Base-by-base conservation (phyloP, 2,113 vertebrate species). In the Podocnemis expansa region DNA sequence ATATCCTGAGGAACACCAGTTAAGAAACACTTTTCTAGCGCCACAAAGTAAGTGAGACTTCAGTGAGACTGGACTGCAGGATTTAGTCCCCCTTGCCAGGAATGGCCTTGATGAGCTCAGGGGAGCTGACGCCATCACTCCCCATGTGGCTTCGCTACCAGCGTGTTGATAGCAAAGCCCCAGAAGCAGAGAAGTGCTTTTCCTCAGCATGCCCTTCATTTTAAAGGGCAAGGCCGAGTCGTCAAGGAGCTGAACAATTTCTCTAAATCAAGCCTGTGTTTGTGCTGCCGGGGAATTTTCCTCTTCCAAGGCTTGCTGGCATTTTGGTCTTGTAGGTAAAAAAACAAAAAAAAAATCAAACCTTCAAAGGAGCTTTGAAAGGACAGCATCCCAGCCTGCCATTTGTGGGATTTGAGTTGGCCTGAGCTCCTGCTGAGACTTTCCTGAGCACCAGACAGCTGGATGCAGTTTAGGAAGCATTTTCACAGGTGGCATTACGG, bases 371-470 rank as follows among this genome's bases (percentile, higher is more conserved):
- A 96, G 75, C 21, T 92, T 95, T 89, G 79, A 93, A 96, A 96
- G 82, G 86, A 89, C 52, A 82, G 67, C 93, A 94, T 89, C 45
- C 75, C 73, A 94, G 87, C 55, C n/a, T 49, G n/a, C 27, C 38
- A 31, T 90, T 87, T 82, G 27, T 52, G n/a, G 80, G 43, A 93
- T 95, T 96, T 97, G 90, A 91, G 89, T 91, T 85, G 85, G 75
- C 91, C 90, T 91, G 87, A 93, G 78, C 63, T 91, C 47, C 43
- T 93, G 78, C 89, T 84, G 89, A 96, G 94, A 51, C 84, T 93
- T 97, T 93, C 95, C 93, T 92, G 93, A 93, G 87, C 90, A 95
- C 87, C 91, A 95, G 81, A 80, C 81, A 92, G 89, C 94, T 90
- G 17, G 88, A 67, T 0, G 3, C 78, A 82, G 94, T 94, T 82